A percentile compares a stretch with the other conserved stretches of the same genome.
phyloP scores from a whole-genome alignment of 2,888 invertebrate genomes.

The Andrena hattorfiana region DNA sequence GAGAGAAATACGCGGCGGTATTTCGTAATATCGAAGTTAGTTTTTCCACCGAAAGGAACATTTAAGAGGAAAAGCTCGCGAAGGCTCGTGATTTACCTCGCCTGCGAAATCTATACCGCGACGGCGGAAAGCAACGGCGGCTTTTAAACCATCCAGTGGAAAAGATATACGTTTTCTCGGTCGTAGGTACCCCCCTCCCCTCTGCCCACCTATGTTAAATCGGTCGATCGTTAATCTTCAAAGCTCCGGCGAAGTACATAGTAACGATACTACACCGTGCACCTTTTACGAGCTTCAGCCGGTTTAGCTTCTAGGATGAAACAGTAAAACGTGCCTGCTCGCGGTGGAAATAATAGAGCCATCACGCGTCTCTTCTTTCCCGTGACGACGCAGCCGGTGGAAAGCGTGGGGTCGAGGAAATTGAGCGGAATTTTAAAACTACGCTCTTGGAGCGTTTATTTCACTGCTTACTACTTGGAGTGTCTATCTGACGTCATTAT shows the following conservation, averaged over 20 bases:
- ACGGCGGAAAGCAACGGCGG: slow-evolving; percentile 4
- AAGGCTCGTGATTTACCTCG: slow-evolving; percentile 26
- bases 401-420: not conserved
- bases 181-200: not conserved
- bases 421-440: not conserved
- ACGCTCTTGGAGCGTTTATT: not conserved
- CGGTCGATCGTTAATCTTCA: slow-evolving; percentile 65
- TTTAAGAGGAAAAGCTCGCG: not conserved
- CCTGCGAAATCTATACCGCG: not conserved
- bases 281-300: slow-evolving; percentile 16
- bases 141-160: slow-evolving; percentile 38
- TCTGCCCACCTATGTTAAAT: slow-evolving; percentile 52
- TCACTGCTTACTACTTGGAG: not conserved
- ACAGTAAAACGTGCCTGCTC: not conserved
- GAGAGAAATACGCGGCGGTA: not conserved
- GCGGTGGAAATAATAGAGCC: not conserved
- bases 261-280: slow-evolving; percentile 29
- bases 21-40: not conserved
- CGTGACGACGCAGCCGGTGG: not conserved
- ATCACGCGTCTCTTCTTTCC: too few relatives aligned
- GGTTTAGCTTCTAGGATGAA: slow-evolving; percentile 13
- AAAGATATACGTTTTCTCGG: slow-evolving; percentile 53
- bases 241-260: slow-evolving; percentile 34
- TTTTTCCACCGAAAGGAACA: not conserved
- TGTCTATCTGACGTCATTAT: not conserved